A percentile compares a stretch with the other conserved stretches of the same genome.
Evolutionary conservation across 2,888 invertebrate species (phyloP).

Genomic region (Cephus pulcher): DNA sequence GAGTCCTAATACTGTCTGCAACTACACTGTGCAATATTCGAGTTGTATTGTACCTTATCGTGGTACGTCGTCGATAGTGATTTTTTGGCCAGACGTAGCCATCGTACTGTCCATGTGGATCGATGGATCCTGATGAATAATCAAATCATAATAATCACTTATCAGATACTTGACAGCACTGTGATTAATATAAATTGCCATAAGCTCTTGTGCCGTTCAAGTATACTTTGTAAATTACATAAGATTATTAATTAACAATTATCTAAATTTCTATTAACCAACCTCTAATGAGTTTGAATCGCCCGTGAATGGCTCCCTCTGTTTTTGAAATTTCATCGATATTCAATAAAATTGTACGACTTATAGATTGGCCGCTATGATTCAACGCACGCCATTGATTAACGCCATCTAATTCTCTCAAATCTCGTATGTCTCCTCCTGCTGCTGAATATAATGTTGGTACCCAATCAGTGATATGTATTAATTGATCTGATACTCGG

Average conservation of each 20-base stretch:
- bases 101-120: neutral
- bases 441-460: constrained; percentile 76
- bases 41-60: neutral
- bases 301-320: constrained; percentile 57
- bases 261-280: neutral
- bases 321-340: constrained; percentile 65
- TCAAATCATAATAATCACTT: neutral
- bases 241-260: neutral
- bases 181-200: neutral
- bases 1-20: constrained; percentile 52
- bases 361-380: constrained; percentile 54
- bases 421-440: constrained; percentile 64
- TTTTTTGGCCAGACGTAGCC: neutral
- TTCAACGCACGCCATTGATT: constrained; percentile 69
- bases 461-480: constrained; percentile 79
- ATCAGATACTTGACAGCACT: neutral
- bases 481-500: constrained; percentile 71
- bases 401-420: constrained; percentile 66
- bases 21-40: constrained; percentile 29
- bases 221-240: neutral
- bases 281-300: constrained; percentile 60
- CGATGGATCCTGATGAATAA: neutral
- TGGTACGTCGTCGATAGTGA: neutral
- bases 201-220: neutral
- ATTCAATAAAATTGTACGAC: constrained; percentile 68